These are phyloP conservation scores for Salarias fasciatus DNA, from an alignment of 2,797 vertebrate species.

Conservation along the genomic window DNA sequence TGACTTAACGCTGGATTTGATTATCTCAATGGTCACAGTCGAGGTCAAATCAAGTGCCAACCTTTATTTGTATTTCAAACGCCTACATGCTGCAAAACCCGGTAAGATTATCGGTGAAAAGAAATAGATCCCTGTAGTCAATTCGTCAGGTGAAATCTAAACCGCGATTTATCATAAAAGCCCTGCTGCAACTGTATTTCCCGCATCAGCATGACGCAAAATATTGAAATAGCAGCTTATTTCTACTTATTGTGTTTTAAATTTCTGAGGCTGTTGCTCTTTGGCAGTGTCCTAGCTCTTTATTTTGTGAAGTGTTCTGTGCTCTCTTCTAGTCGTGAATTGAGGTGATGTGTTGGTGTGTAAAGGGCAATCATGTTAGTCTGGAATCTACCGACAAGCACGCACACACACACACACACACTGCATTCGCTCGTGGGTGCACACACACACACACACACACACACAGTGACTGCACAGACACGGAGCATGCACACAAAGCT, in stretches of 20 bases:
- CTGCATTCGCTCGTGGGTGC: not conserved
- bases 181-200: conserved; percentile 19
- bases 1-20: conserved; percentile 41
- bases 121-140: conserved; percentile 53
- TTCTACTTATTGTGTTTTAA: conserved; percentile 26
- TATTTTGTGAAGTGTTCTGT: conserved; percentile 30
- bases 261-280: conserved; percentile 67
- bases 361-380: conserved; percentile 66
- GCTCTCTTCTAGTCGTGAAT: conserved; percentile 43
- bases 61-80: conserved; percentile 25
- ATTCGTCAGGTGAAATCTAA: conserved; percentile 35
- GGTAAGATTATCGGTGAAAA: conserved; percentile 26
- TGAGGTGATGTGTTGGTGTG: conserved; percentile 71
- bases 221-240: conserved; percentile 40
- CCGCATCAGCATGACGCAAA: conserved; percentile 24
- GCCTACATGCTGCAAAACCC: conserved; percentile 24
- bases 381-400: conserved; percentile 25
- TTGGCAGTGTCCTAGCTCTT: conserved; percentile 76
- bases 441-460: too few species aligned
- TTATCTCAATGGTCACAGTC: conserved; percentile 76
- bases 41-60: conserved; percentile 64
- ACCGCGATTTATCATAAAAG: conserved; percentile 29
- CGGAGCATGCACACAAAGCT: conserved; percentile 64
- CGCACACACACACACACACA: conserved; percentile 13
- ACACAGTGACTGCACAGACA: conserved; percentile 38